Base-by-base conservation (phyloP, 1,140 invertebrate species). In the Ptiloglossa arizonensis region DNA sequence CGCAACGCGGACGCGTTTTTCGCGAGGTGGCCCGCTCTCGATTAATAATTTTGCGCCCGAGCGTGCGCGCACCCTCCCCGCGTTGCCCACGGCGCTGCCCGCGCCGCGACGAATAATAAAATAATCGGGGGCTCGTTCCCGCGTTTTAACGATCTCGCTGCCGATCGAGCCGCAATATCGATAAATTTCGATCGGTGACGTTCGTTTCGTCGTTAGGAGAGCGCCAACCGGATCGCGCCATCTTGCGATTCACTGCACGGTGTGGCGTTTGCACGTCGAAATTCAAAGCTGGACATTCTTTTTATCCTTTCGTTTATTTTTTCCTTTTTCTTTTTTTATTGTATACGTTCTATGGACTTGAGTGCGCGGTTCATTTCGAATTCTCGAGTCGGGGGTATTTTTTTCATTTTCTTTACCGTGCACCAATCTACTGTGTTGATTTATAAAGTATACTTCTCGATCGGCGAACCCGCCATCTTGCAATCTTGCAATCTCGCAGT, bases 1-100 rank as follows among this genome's bases (percentile, higher is more conserved):
- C 67, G 54, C n/a, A n/a, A 44, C 62, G 62, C 62, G 60, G 54
- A 66, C 74, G 74, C 80, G 69, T 77, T 64, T n/a, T 38, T 74
- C 78, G 80, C 72, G 62, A 50, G 38, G 48, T 63, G 72, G 71
- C 57, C 77, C 52, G 54, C 29, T 72, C 46, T 72, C 83, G 81
- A 83, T 83, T 84, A 85, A 83, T 78, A 77, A 75, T 68, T 84
- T 73, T 46, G 63, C 46, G 48, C 68, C 38, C 48, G 17, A 29
- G 48, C 22, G 35, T 79, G 73, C 54, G 38, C 32, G 59, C n/a
- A n/a, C n/a, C n/a, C 22, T 29, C 29, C 41, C 52, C 73, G 29
- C 44, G 41, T 64, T 22, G 24, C 68, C 22, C 5, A 46, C 6
- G 9, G 1, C n/a, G n/a, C 1, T 44, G 9, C 41, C 9, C 41